Evolutionary conservation across 2,888 invertebrate genomes (phyloP), one percentile per base, ranked within the genome.

Genomic region (Helicoverpa assulta): DNA sequence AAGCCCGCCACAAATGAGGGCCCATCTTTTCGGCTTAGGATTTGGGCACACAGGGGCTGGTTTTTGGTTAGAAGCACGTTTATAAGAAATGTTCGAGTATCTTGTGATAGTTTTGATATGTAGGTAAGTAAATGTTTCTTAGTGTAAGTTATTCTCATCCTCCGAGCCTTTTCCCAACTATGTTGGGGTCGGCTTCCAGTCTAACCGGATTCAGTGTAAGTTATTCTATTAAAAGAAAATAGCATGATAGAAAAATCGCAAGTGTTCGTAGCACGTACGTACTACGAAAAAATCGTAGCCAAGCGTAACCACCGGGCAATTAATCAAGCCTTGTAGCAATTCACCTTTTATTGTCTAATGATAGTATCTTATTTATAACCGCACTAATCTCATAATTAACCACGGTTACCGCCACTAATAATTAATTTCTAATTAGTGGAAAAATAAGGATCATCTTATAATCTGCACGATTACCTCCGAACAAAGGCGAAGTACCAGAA

Each of bases 1-100:
- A 92, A 93, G 88, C 92, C 93, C 93, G 94, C 94, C 94, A 92
- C 94, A 94, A 94, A 94, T 93, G 93, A 93, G 92, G 89, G 91
- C 89, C 91, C 89, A 92, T 93, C 93, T 93, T 93, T 94, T 93
- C 84, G 92, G 91, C 78, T 90, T 88, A 92, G 86, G 93, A 16
- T 76, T 70, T 75, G 66, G 85, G 64, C 82, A 90, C 89, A 93
- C 88, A 63, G 74, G 77, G 54, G 43, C 60, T 47, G 33, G 29
- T 19, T 73, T 66, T 47, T 19, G 21, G 43, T n/a, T 21, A 4
- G 21, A 12, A 40, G 33, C 4, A 16, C 19, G 51, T 26, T 14
- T n/a, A 1, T 8, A 8, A 50, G 43, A 19, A 72, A 43, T 55
- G 37, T 29, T 6, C 1, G 26, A 7, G 59, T 47, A 18, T 55